Conservation (phyloP, 2,888 invertebrate species). For the Thymelicus sylvestris region DNA sequence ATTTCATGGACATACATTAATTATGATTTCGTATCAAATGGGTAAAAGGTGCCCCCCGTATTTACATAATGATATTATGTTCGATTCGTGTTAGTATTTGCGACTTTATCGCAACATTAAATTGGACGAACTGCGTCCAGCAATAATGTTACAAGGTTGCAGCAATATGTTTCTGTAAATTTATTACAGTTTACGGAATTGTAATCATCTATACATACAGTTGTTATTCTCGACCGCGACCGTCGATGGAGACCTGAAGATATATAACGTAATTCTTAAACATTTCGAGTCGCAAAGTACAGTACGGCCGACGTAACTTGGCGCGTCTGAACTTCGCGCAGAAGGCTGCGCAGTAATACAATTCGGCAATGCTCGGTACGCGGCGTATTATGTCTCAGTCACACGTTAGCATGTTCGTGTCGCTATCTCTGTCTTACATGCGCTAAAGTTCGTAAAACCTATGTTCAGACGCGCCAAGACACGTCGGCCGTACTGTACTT, state of each 20-base stretch:
- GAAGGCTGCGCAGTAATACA: too few species aligned
- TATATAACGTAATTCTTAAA: not conserved
- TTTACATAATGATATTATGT: constrained; percentile 22
- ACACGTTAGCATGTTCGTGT: too few species aligned
- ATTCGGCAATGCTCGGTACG: too few species aligned
- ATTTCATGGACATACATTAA: constrained; percentile 30
- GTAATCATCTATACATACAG: constrained; percentile 7
- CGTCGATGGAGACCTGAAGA: not conserved
- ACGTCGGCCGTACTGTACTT: too few species aligned
- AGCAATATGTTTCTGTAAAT: constrained; percentile 19
- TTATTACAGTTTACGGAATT: constrained; percentile 18
- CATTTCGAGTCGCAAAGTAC: not conserved
- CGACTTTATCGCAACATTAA: constrained; percentile 22
- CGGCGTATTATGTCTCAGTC: too few species aligned
- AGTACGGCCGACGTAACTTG: too few species aligned
- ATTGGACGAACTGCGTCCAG: constrained; percentile 11
- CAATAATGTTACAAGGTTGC: constrained; percentile 3
- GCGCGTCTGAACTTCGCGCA: too few species aligned
- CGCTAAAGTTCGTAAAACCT: too few species aligned
- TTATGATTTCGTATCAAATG: constrained; percentile 45
- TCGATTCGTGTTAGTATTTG: constrained; percentile 33
- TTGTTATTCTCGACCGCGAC: constrained; percentile 6
- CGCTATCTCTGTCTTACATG: too few species aligned
- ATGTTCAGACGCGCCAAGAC: too few species aligned
- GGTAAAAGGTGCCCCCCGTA: constrained; percentile 22